Percentiles rank a stretch among this genome's conserved stretches.
phyloP scores from a whole-genome alignment of 2,888 invertebrate species.

The Cephalotes varians region DNA sequence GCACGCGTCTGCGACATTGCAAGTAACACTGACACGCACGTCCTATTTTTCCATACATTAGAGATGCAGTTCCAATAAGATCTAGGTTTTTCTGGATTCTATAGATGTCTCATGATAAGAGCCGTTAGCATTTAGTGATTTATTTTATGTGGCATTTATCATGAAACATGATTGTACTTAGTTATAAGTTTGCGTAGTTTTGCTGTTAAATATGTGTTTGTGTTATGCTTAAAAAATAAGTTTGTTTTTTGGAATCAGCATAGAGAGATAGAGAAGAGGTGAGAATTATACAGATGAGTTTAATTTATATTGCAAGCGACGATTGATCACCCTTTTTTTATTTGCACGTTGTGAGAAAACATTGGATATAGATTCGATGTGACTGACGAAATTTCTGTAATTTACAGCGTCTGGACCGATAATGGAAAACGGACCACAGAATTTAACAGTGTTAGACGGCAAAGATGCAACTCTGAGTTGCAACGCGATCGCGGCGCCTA shows the following conservation, averaged over 20 bases:
- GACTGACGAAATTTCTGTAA: conserved; percentile 23
- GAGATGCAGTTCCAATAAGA: not conserved
- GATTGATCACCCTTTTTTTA: conserved; percentile 38
- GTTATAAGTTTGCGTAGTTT: conserved; percentile 41
- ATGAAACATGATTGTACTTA: conserved; percentile 6
- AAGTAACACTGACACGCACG: conserved; percentile 33
- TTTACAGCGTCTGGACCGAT: conserved; percentile 94
- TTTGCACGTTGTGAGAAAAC: conserved; percentile 58
- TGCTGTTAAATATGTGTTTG: conserved; percentile 45
- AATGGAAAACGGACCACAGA: conserved; percentile 94
- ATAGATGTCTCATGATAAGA: conserved; percentile 16
- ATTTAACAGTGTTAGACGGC: conserved; percentile 96
- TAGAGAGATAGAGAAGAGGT: conserved; percentile 15
- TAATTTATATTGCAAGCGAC: conserved; percentile 25
- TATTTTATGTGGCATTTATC: conserved; percentile 22
- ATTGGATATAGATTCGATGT: not conserved
- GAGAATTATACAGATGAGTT: conserved; percentile 34
- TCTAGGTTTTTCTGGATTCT: not conserved
- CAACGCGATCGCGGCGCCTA: conserved; percentile 95
- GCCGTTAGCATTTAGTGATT: conserved; percentile 14
- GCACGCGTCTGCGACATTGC: conserved; percentile 23
- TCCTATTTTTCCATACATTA: conserved; percentile 15
- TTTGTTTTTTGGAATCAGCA: conserved; percentile 23
- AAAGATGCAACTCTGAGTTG: conserved; percentile 96
- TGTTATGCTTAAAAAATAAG: conserved; percentile 28